These are phyloP conservation scores for Ormyrus labotus DNA, from an alignment of 2,888 invertebrate genomes.

Conservation along the genomic window DNA sequence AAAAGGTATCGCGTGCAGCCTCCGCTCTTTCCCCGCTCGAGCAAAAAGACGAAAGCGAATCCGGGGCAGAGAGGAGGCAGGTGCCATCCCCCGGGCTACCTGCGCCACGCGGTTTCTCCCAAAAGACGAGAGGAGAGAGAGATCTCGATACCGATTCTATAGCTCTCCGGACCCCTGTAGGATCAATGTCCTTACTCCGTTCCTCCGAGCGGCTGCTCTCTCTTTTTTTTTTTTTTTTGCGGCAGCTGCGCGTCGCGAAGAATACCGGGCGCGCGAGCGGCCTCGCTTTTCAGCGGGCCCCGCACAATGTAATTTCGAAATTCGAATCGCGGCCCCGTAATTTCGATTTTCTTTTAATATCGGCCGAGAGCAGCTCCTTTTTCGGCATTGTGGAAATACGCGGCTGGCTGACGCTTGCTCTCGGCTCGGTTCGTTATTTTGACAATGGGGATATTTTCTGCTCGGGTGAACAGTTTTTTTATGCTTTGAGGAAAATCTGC, in stretches of 20 bases:
- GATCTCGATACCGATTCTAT: constrained; percentile 49
- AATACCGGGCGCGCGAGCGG: constrained; percentile 12
- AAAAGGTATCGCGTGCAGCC: constrained; percentile 50
- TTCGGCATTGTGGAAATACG: background rate
- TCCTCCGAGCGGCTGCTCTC: constrained; percentile 31
- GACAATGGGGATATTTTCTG: background rate
- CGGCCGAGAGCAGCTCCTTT: constrained; percentile 5
- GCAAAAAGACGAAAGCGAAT: constrained; percentile 26
- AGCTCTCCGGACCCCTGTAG: constrained; percentile 47
- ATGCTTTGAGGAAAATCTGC: background rate
- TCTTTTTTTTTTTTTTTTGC: constrained; percentile 27
- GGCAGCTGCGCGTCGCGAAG: constrained; percentile 47
- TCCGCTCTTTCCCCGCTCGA: constrained; percentile 6
- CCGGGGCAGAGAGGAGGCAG: constrained; percentile 56
- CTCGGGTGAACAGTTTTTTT: background rate
- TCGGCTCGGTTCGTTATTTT: background rate
- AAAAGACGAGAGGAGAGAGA: constrained; percentile 28
- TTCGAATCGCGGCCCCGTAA: constrained; percentile 40
- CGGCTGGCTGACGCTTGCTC: background rate
- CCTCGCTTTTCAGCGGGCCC: constrained; percentile 17
- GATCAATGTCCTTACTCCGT: constrained; percentile 53
- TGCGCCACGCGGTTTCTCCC: constrained; percentile 37
- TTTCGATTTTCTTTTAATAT: constrained; percentile 49
- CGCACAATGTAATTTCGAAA: constrained; percentile 51
- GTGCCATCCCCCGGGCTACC: constrained; percentile 58